A percentile compares a stretch with the other conserved stretches of the same genome.
Conservation (phyloP, 2,797 vertebrate species). For the Monodelphis domestica region DNA sequence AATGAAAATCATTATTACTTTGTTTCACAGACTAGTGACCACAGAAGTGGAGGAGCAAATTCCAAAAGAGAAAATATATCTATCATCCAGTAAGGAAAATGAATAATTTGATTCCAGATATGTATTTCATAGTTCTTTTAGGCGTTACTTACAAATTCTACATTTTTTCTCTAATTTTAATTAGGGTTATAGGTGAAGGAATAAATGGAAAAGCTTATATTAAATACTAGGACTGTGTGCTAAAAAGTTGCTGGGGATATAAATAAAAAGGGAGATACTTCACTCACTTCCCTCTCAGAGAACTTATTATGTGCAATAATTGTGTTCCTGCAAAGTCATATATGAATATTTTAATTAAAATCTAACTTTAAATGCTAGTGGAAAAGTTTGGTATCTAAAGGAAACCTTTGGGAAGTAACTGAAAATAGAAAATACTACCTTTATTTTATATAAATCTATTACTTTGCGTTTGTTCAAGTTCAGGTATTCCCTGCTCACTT, state of each 20-base stretch:
- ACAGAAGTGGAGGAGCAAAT: constrained; percentile 61
- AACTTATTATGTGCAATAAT: not conserved
- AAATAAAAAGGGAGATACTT: not conserved
- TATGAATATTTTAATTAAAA: not conserved
- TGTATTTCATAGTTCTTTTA: not conserved
- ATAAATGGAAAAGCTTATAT: not conserved
- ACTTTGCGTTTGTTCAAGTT: not conserved
- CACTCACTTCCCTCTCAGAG: not conserved
- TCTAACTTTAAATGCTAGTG: not conserved
- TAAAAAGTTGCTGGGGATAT: not conserved
- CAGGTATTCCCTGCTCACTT: not conserved
- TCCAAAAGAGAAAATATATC: constrained; percentile 63
- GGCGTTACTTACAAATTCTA: not conserved
- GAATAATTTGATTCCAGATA: not conserved
- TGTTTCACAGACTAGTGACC: constrained; percentile 73
- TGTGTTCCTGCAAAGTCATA: not conserved
- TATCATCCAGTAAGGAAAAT: constrained; percentile 61
- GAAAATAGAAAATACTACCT: not conserved
- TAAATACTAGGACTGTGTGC: not conserved
- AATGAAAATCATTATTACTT: not conserved
- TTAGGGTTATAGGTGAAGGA: not conserved
- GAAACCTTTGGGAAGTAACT: not conserved
- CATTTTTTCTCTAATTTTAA: not conserved
- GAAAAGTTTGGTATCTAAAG: not conserved
- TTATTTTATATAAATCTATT: not conserved